Base-by-base conservation (phyloP, 2,888 invertebrate genomes). In the Pseudococcus longispinus region DNA sequence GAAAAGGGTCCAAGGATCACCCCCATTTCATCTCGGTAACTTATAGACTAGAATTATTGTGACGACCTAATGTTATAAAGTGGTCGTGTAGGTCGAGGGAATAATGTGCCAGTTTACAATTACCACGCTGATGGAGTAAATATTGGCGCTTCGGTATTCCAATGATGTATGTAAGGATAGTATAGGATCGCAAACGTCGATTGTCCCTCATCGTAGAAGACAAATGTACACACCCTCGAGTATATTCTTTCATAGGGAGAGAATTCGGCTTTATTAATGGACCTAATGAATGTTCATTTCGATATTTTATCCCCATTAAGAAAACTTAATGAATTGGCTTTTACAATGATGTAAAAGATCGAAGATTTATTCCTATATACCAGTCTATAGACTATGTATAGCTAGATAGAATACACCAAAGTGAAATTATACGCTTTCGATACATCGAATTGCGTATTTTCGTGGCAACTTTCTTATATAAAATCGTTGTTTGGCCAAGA, bases 81-180 rank as follows among this genome's bases (percentile, higher is more conserved):
- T 86, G 80, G 86, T 80, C 80, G 77, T 20, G 29, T 80, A 55
- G 77, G 77, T 80, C 86, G 86, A 86, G 86, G 86, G 86, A 86
- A 86, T 86, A 86, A 86, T 86, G 80, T 55, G 26, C 86, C 37
- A 86, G 86, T 86, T 86, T 86, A 86, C 77, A 80, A 86, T 86
- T 86, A 86, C 86, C 77, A 51, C 86, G 86, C 86, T 86, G 86
- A 86, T 86, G 86, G 86, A 86, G 86, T 86, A 86, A 86, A 86
- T 86, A 86, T 86, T 86, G 80, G 86, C 86, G 86, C 86, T 77
- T 86, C 77, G 46, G 44, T 77, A 80, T 86, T 51, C 44, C 55
- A 37, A 60, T 55, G 65, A 26, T 42, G 77, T 80, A 60, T 60
- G 60, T 60, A 37, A 37, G 37, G n/a, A n/a, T 51, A 29, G 74